These are phyloP conservation scores for Axinella damicornis DNA, from an alignment of 37 sponge, comb jelly and placozoan species.

Conservation along the genomic window DNA sequence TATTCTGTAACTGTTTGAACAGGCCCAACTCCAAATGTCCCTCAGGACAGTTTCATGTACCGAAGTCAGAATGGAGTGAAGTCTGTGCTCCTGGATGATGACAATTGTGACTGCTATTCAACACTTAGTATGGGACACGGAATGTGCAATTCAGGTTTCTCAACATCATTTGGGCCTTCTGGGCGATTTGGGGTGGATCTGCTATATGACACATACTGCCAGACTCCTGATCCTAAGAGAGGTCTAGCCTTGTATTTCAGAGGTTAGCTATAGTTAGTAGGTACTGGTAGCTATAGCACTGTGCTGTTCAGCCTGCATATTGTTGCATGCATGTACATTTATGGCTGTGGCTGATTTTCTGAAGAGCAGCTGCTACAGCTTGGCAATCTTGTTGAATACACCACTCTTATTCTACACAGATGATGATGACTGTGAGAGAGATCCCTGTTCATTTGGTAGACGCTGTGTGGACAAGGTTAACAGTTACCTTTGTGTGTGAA, in stretches of 20 bases:
- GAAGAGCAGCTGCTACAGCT: too few relatives aligned
- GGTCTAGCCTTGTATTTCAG: conserved; percentile 18
- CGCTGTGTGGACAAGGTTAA: conserved; percentile 4
- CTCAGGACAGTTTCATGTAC: conserved; percentile 25
- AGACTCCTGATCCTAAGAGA: conserved; percentile 15
- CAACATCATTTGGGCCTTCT: conserved; percentile 5
- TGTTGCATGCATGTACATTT: too few relatives aligned
- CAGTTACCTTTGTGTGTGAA: conserved; percentile 6
- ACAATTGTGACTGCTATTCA: conserved; percentile 26
- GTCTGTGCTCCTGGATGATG: conserved; percentile 20
- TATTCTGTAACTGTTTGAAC: background rate
- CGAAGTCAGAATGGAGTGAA: conserved; percentile 19
- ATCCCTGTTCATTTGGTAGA: background rate
- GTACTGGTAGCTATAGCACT: too few relatives aligned
- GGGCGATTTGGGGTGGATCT: conserved; percentile 17
- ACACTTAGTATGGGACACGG: conserved; percentile 16
- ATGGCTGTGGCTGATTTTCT: too few relatives aligned
- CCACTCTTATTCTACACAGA: too few relatives aligned
- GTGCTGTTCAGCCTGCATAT: too few relatives aligned
- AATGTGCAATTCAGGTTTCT: conserved; percentile 1
- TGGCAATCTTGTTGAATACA: too few relatives aligned
- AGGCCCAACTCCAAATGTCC: conserved; percentile 12
- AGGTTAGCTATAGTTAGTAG: background rate
- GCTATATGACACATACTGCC: conserved; percentile 17
- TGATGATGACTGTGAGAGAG: conserved; percentile 17